Evolutionary conservation across 2,113 vertebrate species (phyloP).

Genomic region (Peromyscus californicus): DNA sequence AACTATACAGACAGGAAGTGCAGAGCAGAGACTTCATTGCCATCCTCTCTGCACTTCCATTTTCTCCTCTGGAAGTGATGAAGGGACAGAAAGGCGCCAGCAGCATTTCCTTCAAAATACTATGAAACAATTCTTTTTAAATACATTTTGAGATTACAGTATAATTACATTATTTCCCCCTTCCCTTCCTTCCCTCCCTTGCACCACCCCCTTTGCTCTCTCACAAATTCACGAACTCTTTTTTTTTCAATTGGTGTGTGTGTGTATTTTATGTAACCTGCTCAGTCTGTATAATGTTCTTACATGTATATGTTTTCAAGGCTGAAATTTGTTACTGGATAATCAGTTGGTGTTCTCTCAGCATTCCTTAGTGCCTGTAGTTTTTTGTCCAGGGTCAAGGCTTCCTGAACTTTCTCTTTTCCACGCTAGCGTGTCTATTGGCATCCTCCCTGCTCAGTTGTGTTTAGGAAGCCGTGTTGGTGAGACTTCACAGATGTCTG

Average conservation of each 20-base stretch:
- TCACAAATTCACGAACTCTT: not conserved
- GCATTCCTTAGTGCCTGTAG: no score
- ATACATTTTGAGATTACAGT: not conserved
- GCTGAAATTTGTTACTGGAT: not conserved
- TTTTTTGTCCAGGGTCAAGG: not conserved
- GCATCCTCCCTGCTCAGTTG: not conserved
- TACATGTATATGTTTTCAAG: not conserved
- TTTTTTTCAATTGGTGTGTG: not conserved
- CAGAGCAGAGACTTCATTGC: not conserved
- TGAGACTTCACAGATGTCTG: not conserved
- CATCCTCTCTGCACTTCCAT: not conserved
- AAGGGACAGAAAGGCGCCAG: not conserved
- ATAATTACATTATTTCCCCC: not conserved
- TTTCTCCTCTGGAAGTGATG: not conserved
- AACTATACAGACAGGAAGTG: not conserved
- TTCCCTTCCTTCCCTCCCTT: not conserved
- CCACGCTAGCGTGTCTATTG: not conserved
- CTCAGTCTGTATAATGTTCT: not conserved
- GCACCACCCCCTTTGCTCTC: not conserved
- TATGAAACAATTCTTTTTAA: not conserved
- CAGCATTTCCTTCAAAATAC: not conserved
- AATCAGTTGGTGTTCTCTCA: not conserved
- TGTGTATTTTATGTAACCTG: not conserved
- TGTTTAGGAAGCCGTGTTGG: not conserved
- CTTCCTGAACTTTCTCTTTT: not conserved